Evolutionary conservation across 2,113 vertebrate genomes (phyloP), one percentile per base, ranked within the genome.

Genomic region (Burhinus oedicnemus): DNA sequence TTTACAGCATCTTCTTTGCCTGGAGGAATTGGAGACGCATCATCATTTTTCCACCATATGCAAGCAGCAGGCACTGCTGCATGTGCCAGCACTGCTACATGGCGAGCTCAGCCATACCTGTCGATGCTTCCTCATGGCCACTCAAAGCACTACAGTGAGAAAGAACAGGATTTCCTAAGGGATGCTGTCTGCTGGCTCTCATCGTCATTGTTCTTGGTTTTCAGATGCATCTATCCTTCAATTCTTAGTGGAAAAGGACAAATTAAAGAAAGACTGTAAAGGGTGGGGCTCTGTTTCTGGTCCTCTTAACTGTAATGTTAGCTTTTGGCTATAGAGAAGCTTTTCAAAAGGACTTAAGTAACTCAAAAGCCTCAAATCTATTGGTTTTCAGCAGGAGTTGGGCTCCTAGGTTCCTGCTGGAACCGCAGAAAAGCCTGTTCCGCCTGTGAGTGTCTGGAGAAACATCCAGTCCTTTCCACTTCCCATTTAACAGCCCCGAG

Each of bases 1-100:
- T 97, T 97, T 92, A 76, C 88, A 72, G 96, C 89, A 79, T 90
- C 93, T 55, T 65, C 90, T 82, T 12, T 70, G 93, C 95, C 96
- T 17, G 30, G 12, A 45, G 95, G 90, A 61, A 12, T 3, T 81
- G 94, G 57, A 96, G 96, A 5, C 8, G 3, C 91, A 76, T 76
- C 72, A 8, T 77, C 78, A 27, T 85, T 71, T 90, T 64, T 83
- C 60, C 65, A 77, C 15, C 83, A 51, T 64, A 20, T 44, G 79
- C 42, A 44, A 71, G 78, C 83, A 83, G 84, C 90, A 78, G 91
- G 68, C 82, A 4, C 27, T 21, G 52, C 78, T 9, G 70, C 21
- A 0, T 25, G 27, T 58, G 83, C 82, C 72, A 42, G 75, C 65
- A 12, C 45, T 23, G 25, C 40, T 49, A 5, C 17, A 13, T 5